Conservation (phyloP, 2,888 invertebrate genomes). For the Cataglyphis rosenhaueri region DNA sequence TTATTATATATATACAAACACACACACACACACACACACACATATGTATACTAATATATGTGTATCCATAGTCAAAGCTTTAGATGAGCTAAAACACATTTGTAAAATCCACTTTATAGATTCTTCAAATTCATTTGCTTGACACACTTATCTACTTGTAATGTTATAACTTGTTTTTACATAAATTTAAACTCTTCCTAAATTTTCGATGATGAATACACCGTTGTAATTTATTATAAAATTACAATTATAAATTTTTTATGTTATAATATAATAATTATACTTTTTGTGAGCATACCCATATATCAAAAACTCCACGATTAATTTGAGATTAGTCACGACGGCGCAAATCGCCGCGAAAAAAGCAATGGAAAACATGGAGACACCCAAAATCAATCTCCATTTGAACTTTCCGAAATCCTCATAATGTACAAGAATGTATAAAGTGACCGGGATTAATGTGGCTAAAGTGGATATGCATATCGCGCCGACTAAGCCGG, state of each 20-base stretch:
- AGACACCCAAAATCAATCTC: constrained; percentile 70
- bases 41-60: too few species aligned
- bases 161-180: background rate
- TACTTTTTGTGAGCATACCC: constrained; percentile 23
- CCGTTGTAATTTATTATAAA: background rate
- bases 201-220: background rate
- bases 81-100: background rate
- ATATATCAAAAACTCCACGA: constrained; percentile 65
- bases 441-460: constrained; percentile 73
- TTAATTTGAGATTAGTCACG: constrained; percentile 60
- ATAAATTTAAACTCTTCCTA: background rate
- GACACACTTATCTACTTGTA: too few species aligned
- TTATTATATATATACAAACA: too few species aligned
- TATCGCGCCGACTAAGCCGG: constrained; percentile 72
- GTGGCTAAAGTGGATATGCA: constrained; percentile 75
- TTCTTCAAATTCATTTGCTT: background rate
- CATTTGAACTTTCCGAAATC: constrained; percentile 73
- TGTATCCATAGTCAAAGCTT: constrained; percentile 2
- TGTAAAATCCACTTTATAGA: background rate
- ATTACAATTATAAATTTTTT: background rate
- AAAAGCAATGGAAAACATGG: constrained; percentile 67
- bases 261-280: background rate
- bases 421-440: constrained; percentile 70
- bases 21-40: too few species aligned
- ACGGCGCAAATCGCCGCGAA: constrained; percentile 68